Evolutionary conservation across 1,140 invertebrate genomes (phyloP).

Genomic region (Mizuhopecten yessoensis): DNA sequence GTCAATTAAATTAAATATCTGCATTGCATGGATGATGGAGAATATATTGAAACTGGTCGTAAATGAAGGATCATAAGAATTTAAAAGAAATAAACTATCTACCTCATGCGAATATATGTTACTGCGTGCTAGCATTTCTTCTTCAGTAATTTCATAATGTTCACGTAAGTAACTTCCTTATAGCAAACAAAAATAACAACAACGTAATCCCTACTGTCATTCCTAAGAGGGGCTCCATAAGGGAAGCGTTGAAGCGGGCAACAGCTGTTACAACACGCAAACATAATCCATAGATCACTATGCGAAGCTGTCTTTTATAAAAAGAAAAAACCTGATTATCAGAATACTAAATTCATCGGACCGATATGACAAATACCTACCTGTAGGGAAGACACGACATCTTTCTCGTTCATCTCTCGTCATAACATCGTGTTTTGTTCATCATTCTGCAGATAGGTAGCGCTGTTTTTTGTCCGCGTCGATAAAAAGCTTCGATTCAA

Average conservation of each 20-base stretch:
- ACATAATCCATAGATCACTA: background rate
- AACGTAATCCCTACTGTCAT: conserved; percentile 5
- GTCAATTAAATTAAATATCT: no score
- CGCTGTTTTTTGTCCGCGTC: background rate
- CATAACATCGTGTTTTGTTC: conserved; percentile 15
- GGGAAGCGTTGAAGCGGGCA: background rate
- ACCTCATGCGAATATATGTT: background rate
- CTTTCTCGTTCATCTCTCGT: conserved; percentile 54
- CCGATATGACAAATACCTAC: background rate
- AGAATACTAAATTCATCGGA: background rate
- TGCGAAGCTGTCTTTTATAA: background rate
- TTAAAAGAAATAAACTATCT: background rate
- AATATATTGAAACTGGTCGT: no score
- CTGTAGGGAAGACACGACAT: conserved; percentile 58
- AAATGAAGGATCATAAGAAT: no score
- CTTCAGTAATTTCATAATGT: background rate
- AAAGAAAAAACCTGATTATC: background rate
- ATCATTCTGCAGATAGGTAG: background rate
- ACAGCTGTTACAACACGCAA: background rate
- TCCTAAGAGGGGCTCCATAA: background rate
- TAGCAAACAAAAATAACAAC: conserved; percentile 35
- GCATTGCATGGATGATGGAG: no score
- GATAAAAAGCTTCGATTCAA: background rate
- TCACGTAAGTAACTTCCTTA: background rate
- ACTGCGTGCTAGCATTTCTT: background rate